phyloP scores from a whole-genome alignment of 2,113 vertebrate species.

The Trematocara marginatum region DNA sequence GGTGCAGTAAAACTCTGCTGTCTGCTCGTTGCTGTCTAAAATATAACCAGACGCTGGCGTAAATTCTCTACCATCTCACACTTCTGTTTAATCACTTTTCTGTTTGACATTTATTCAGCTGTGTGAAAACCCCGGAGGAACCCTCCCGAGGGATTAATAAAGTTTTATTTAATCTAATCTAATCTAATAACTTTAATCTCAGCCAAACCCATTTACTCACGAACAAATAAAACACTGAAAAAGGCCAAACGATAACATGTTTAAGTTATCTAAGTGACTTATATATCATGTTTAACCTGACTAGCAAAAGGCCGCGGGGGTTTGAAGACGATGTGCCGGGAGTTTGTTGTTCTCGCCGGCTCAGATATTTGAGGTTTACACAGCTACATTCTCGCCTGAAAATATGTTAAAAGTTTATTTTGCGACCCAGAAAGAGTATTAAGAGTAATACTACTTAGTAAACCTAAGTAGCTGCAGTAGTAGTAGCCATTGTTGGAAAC shows the following conservation, averaged over 20 bases:
- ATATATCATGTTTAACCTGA: background rate
- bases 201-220: background rate
- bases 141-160: background rate
- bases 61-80: background rate
- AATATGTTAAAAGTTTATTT: background rate
- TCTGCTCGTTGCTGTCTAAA: background rate
- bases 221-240: background rate
- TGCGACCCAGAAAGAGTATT: background rate
- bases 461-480: background rate
- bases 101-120: background rate
- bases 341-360: fast-evolving
- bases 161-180: background rate
- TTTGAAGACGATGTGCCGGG: background rate
- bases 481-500: background rate
- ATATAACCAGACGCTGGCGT: background rate
- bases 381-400: background rate
- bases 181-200: background rate
- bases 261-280: background rate
- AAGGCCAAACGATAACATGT: background rate
- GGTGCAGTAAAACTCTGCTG: background rate
- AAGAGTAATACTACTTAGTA: background rate
- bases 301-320: background rate
- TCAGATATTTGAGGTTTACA: background rate
- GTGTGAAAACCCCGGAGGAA: background rate
- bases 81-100: background rate